Evolutionary conservation across 2,888 invertebrate species (phyloP).

Genomic region (Hofmannophila pseudospretella): DNA sequence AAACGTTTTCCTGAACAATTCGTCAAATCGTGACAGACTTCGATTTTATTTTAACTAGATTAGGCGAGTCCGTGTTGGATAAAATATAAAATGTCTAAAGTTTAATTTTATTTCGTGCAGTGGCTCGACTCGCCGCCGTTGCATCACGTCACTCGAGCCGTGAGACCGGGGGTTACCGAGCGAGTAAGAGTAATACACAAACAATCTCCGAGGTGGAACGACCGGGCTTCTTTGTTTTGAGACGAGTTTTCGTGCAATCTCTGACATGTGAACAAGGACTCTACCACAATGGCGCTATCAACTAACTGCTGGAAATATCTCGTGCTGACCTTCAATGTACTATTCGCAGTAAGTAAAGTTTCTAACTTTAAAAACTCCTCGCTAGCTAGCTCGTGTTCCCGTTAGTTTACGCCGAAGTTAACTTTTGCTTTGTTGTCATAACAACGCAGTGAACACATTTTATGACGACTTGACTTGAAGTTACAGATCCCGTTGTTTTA

Average conservation of each 20-base stretch:
- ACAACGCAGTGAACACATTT: constrained; percentile 34
- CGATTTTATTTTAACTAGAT: constrained; percentile 19
- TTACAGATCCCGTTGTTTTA: not conserved
- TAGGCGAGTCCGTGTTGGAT: constrained; percentile 32
- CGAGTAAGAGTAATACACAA: constrained; percentile 43
- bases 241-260: constrained; percentile 49
- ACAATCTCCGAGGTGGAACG: constrained; percentile 66
- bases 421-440: constrained; percentile 52
- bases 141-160: constrained; percentile 49
- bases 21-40: constrained; percentile 4
- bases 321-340: constrained; percentile 65
- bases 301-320: constrained; percentile 74
- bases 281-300: constrained; percentile 60
- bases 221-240: constrained; percentile 57
- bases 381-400: constrained; percentile 17
- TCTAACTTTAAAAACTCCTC: constrained; percentile 17
- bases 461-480: not conserved
- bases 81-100: constrained; percentile 51
- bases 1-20: constrained; percentile 12
- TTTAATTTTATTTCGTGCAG: constrained; percentile 63
- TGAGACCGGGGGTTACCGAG: constrained; percentile 24
- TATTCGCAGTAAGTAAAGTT: constrained; percentile 64
- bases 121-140: constrained; percentile 15
- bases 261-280: constrained; percentile 56
- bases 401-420: constrained; percentile 17